Conservation (phyloP, 2,113 vertebrate species). For the Nycticryphes semicollaris region DNA sequence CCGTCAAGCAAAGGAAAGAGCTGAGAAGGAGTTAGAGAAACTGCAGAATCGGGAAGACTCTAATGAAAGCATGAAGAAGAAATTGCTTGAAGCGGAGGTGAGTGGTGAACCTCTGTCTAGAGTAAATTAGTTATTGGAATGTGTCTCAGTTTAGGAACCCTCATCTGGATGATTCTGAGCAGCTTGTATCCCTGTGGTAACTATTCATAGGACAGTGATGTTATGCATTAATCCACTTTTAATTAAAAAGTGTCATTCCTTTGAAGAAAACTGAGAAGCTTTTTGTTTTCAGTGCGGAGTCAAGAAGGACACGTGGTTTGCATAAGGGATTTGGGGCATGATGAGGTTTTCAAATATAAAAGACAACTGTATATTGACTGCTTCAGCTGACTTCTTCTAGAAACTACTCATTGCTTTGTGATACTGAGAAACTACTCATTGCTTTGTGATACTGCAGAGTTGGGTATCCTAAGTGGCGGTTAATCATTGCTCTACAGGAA, state of each 20-base stretch:
- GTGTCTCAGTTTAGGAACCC: not conserved
- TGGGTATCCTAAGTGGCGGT: not conserved
- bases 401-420: not conserved
- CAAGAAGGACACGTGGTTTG: not conserved
- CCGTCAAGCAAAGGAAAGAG: constrained; percentile 90
- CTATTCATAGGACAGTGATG: not conserved
- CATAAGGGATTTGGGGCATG: not conserved
- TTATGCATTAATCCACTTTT: not conserved
- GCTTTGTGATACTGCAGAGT: not conserved
- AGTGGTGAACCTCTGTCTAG: not conserved
- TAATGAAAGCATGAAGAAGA: constrained; percentile 92
- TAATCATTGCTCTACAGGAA: constrained; percentile 81
- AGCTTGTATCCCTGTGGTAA: not conserved
- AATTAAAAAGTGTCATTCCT: not conserved
- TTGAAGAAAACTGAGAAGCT: not conserved
- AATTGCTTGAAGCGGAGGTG: constrained; percentile 92
- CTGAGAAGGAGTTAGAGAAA: constrained; percentile 92
- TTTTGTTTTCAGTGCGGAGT: not conserved
- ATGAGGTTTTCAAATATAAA: not conserved
- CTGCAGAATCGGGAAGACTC: constrained; percentile 92
- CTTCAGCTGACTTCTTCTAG: not conserved
- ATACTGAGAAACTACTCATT: not conserved
- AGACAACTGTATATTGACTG: not conserved
- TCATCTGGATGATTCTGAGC: not conserved
- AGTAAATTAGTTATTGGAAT: not conserved